phyloP scores from a whole-genome alignment of 2,797 vertebrate species.

The Thamnophis elegans region DNA sequence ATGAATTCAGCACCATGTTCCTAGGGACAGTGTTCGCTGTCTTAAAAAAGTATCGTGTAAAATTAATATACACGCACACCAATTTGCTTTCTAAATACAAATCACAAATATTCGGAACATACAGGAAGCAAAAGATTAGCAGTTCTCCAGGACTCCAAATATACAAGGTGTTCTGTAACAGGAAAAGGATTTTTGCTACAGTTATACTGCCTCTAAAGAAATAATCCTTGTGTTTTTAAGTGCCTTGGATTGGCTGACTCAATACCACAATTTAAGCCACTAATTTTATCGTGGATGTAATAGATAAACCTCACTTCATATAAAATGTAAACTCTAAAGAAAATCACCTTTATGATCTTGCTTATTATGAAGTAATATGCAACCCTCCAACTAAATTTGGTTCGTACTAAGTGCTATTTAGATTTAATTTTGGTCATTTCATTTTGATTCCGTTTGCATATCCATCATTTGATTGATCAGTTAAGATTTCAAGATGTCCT shows the following conservation, averaged over 20 bases:
- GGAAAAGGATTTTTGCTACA: background rate
- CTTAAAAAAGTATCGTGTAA: background rate
- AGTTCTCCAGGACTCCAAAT: background rate
- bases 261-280: background rate
- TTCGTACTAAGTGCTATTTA: background rate
- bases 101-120: background rate
- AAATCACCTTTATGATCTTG: constrained; percentile 4
- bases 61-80: background rate
- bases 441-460: background rate
- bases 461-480: background rate
- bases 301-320: background rate
- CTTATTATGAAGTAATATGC: constrained; percentile 1
- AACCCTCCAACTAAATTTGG: background rate
- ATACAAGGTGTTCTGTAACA: background rate
- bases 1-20: background rate
- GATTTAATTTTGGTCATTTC: background rate
- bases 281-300: background rate
- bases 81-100: background rate
- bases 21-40: background rate
- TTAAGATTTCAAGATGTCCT: background rate
- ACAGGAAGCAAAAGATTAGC: background rate
- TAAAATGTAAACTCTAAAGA: background rate
- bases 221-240: background rate
- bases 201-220: background rate
- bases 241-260: background rate